Conservation (phyloP, 2,113 vertebrate genomes). For the Circaetus cinerascens region DNA sequence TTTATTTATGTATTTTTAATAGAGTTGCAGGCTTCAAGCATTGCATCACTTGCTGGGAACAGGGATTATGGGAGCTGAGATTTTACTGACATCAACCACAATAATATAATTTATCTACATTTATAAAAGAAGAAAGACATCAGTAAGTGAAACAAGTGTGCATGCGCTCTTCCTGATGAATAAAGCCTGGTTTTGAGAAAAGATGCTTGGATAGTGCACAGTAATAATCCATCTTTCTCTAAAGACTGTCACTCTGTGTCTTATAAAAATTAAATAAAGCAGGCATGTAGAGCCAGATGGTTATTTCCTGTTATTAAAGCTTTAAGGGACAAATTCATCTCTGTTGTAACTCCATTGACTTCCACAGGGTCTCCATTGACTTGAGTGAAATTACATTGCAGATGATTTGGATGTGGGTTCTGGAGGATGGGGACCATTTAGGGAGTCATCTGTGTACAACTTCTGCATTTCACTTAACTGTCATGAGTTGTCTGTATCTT, state of each 20-base stretch:
- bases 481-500: background rate
- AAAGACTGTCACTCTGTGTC: background rate
- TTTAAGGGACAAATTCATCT: slow-evolving; percentile 22
- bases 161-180: background rate
- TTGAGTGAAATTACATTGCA: background rate
- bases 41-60: background rate
- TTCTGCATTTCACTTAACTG: background rate
- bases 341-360: slow-evolving; percentile 2
- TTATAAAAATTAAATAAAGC: slow-evolving; percentile 44
- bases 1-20: background rate
- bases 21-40: background rate
- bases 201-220: background rate
- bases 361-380: background rate
- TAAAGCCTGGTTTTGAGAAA: background rate
- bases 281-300: background rate
- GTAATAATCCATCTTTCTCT: slow-evolving; percentile 2
- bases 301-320: slow-evolving; percentile 45
- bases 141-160: background rate
- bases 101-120: background rate
- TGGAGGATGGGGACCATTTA: background rate
- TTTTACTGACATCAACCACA: background rate
- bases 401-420: background rate
- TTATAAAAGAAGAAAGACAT: background rate
- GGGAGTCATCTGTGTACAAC: background rate
- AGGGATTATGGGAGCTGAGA: background rate